Evolutionary conservation across 2,888 invertebrate genomes (phyloP), one percentile per base, ranked within the genome.

Genomic region (Caenorhabditis japonica): DNA sequence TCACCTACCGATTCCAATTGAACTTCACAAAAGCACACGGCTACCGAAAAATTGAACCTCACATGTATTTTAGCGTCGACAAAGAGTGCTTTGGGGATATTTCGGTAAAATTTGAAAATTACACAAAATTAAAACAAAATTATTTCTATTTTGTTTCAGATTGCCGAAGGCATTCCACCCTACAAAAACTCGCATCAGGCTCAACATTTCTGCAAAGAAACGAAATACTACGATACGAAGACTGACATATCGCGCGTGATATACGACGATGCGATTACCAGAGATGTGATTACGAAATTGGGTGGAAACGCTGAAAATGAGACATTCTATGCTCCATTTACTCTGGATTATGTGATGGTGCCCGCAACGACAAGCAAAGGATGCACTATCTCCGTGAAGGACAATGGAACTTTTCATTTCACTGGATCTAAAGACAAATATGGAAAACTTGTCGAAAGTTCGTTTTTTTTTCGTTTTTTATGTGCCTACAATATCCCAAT

Each of bases 1-100:
- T 59, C 27, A 62, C 83, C 13, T 86, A 85, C 59, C 19, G 58
- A 8, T 59, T 86, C 27, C 77, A 79, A 41, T 66, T 86, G 34
- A 73, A 82, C 23, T 85, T 84, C 49, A 39, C 68, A 7, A 70
- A 73, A 15, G 38, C 41, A 7, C 27, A 53, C 15, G 33, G 30
- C 13, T 51, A 38, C 19, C 38, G 47, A n/a, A 36, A 13, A 15
- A 19, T n/a, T 12, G 38, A 46, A 1, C 13, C 10, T 38, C 17
- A 7, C 12, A 3, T 27, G 13, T 21, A 12, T 12, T 3, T 0
- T 25, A 1, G 25, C 1, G 2, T 4, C 13, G 12, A 41, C n/a
- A 44, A 51, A 12, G 38, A 41, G 0, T 78, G 80, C 46, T 79
- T 75, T 58, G 55, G 43, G 33, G 76, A 78, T 62, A 17, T 77